A percentile compares a stretch with the other conserved stretches of the same genome.
phyloP scores from a whole-genome alignment of 2,797 vertebrate genomes.

The Helarctos malayanus region DNA sequence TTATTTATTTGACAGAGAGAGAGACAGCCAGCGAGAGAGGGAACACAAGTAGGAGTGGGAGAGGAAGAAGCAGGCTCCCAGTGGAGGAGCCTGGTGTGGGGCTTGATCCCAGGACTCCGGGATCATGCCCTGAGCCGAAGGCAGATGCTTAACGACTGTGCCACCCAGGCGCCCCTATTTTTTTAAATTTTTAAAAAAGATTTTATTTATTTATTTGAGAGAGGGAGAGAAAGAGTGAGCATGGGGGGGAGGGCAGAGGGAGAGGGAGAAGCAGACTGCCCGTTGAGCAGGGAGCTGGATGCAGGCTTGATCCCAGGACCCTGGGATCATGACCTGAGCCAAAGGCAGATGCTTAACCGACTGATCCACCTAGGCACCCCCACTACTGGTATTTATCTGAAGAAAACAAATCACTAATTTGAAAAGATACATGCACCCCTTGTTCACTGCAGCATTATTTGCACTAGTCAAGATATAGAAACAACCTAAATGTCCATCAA shows the following conservation, averaged over 20 bases:
- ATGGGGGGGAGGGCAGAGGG: too few relatives aligned
- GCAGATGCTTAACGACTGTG: not conserved
- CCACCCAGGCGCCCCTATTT: not conserved
- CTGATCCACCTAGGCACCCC: not conserved
- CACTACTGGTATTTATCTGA: not conserved
- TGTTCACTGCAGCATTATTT: not conserved
- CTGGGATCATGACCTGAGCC: too few relatives aligned
- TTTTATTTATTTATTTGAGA: too few relatives aligned
- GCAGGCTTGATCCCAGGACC: too few relatives aligned
- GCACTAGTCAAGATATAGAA: not conserved
- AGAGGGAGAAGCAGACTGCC: too few relatives aligned
- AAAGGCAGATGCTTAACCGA: too few relatives aligned
- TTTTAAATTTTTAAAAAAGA: too few relatives aligned
- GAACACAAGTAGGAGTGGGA: not conserved
- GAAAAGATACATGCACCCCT: not conserved
- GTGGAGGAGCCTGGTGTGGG: too few relatives aligned
- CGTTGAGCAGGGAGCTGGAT: too few relatives aligned
- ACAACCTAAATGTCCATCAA: not conserved
- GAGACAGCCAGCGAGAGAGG: not conserved
- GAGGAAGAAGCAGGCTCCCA: not conserved
- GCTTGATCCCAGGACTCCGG: not conserved
- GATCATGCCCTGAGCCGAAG: not conserved
- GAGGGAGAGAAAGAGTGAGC: too few relatives aligned
- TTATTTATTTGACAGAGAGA: not conserved
- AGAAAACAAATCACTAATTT: not conserved